Base-by-base conservation (phyloP, 2,113 vertebrate genomes). In the Neofelis nebulosa region DNA sequence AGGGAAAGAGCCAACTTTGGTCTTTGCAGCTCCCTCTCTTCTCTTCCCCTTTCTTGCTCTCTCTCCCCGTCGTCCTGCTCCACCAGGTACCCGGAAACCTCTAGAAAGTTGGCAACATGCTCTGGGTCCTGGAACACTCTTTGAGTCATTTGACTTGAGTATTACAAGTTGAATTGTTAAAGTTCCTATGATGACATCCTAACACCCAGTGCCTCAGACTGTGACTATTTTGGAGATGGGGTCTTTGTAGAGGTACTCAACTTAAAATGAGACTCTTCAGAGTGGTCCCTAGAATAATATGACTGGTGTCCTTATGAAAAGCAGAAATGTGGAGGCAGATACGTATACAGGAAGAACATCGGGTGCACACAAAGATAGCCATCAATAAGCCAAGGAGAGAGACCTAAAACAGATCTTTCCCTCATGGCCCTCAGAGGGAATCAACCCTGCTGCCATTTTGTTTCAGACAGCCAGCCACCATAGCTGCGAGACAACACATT, bases 1-100 rank as follows among this genome's bases (percentile, higher is more conserved):
- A 74, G 61, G 19, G 14, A 48, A 65, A 71, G 33, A 93, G 94
- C 93, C 93, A 96, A 52, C 63, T 96, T 80, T 95, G 55, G 73
- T 87, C 74, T 93, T 89, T 57, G 33, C 21, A 73, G 11, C 14
- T n/a, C 74, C 71, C 38, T 61, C 15, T 52, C 19, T 13, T 89
- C 57, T 52, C 41, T 69, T 92, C 41, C 41, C 73, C 13, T 95
- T 41, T 11, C 13, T 78, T n/a, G 13, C 63, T 57, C 38, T 50
- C 10, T 66, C 80, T 57, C 18, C 8, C 41, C 18, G 14, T 33
- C 25, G 36, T 83, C 16, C 38, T 91, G 48, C 8, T 21, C 38
- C 10, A 93, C 6, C 48, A 69, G 66, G 11, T 45, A 90, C 38
- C 36, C 5, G 5, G 16, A 16, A 94, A n/a, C 41, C 36, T 71